Conservation (phyloP, 2,113 vertebrate genomes). For the Amblyopsis rosae region DNA sequence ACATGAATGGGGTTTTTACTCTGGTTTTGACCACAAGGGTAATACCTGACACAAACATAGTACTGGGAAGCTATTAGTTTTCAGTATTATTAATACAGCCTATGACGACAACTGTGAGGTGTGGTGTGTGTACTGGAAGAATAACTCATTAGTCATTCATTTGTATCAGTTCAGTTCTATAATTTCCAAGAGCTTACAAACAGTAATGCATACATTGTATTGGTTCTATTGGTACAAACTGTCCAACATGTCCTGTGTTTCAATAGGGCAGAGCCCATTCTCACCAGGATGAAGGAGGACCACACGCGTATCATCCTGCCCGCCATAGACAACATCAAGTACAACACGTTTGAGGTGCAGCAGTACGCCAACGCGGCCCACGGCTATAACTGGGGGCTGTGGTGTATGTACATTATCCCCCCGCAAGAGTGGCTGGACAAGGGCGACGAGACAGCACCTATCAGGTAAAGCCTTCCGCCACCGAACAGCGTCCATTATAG, state of each 20-base stretch:
- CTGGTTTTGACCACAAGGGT: too few relatives aligned
- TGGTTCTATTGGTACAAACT: too few relatives aligned
- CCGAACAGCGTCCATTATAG: conserved; percentile 52
- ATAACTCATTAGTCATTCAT: too few relatives aligned
- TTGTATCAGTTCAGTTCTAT: too few relatives aligned
- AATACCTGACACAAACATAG: too few relatives aligned
- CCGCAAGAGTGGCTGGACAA: conserved; percentile 96
- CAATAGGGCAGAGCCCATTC: conserved; percentile 89
- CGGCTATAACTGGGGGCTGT: conserved; percentile 98
- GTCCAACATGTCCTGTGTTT: not conserved
- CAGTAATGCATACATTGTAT: too few relatives aligned
- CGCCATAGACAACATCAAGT: conserved; percentile 97
- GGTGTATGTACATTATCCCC: conserved; percentile 99
- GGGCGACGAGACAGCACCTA: conserved; percentile 94
- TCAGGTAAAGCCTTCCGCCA: conserved; percentile 81
- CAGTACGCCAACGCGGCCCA: conserved; percentile 95
- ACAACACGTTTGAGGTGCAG: conserved; percentile 96
- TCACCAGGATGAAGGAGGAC: conserved; percentile 91
- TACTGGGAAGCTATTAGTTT: too few relatives aligned
- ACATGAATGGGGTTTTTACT: too few relatives aligned
- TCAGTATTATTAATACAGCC: too few relatives aligned
- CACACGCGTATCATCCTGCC: conserved; percentile 90
- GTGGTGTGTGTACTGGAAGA: too few relatives aligned
- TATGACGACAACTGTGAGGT: too few relatives aligned
- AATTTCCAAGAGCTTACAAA: too few relatives aligned